phyloP scores from a whole-genome alignment of 2,113 vertebrate genomes.

The Semicossyphus pulcher region DNA sequence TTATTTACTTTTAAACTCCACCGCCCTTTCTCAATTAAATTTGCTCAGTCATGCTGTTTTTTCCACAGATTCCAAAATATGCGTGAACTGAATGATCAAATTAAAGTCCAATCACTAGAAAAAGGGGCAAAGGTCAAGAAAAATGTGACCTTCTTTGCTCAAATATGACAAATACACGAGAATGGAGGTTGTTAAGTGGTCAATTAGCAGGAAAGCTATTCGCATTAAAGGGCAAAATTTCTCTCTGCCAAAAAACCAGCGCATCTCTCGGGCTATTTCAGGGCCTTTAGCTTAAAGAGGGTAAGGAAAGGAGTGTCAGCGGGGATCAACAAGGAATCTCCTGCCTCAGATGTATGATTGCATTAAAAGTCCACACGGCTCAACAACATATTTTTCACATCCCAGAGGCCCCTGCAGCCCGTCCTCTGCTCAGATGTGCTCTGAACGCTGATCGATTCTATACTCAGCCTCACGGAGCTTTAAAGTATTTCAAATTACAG shows the following conservation, averaged over 20 bases:
- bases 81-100: not conserved
- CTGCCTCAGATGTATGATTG: constrained; percentile 17
- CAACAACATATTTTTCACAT: constrained; percentile 10
- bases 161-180: not conserved
- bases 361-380: constrained; percentile 33
- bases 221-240: not conserved
- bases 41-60: not conserved
- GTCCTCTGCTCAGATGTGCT: constrained; percentile 2
- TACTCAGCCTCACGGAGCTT: constrained; percentile 1
- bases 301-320: constrained; percentile 11
- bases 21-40: not conserved
- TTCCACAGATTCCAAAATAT: too few relatives aligned
- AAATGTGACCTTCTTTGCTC: not conserved
- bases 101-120: not conserved
- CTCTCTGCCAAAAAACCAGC: not conserved
- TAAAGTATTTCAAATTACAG: constrained; percentile 25
- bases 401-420: not conserved
- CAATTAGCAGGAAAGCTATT: not conserved
- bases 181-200: not conserved
- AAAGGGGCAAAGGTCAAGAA: not conserved
- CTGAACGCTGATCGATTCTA: constrained; percentile 14
- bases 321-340: constrained; percentile 25
- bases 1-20: not conserved
- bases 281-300: not conserved
- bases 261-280: not conserved